Evolutionary conservation across 2,113 vertebrate genomes (phyloP), one percentile per base, ranked within the genome.

Genomic region (Pipa parva): DNA sequence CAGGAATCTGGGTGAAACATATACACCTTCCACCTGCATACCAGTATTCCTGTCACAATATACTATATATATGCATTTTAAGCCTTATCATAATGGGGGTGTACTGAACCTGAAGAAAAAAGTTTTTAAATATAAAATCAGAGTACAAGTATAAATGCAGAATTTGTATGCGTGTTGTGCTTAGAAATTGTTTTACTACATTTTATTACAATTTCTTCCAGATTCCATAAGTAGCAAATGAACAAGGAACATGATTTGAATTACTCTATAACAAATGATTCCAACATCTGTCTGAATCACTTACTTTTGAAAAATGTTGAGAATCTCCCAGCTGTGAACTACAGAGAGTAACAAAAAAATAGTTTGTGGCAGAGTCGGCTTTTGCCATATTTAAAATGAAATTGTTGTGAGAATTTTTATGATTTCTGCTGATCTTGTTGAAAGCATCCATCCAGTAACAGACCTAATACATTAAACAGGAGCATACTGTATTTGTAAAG

Each of bases 231-330:
- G 39, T 26, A 65, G 51, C 24, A 45, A 20, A 55, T 20, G 22
- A 39, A 49, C 27, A 36, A 67, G 31, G 22, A 39, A 50, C 59
- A 56, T 68, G 64, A 11, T 68, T 26, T 59, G 13, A 50, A 59
- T 68, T 39, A 59, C 45, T 5, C 33, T 67, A 7, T 51, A 50
- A 37, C 45, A 68, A 59, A 59, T 51, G 7, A 37, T 26, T 20
- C 29, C 55, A 50, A 26, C 55, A 59, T 68, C 22, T 59, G 45
- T 45, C 64, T 13, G 9, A 46, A 22, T 18, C 1, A 1, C 7
- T 49, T 49, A 22, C 18, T 20, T 24, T 49, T 49, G 46, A 22
- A 49, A 20, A 49, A 8, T 48, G 2, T 49, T 22, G 46, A 17
- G 46, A 49, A 49, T 49, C 46, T 24, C 20, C 46, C 5, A 13